These are phyloP conservation scores for Caretta caretta DNA, from an alignment of 2,113 vertebrate genomes.

Conservation along the genomic window DNA sequence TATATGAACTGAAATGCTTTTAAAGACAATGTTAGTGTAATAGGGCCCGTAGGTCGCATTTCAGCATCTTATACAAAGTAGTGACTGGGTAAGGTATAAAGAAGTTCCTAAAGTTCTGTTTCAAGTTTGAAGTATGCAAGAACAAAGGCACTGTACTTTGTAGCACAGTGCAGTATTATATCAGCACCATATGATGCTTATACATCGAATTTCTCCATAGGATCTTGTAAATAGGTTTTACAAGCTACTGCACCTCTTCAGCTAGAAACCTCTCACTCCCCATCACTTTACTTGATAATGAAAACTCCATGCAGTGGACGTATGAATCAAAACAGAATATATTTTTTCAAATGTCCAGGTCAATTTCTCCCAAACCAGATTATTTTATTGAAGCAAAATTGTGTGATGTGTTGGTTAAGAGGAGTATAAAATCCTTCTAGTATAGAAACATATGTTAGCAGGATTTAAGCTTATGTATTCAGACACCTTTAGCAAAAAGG, in stretches of 20 bases:
- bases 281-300: not conserved
- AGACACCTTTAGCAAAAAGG: not conserved
- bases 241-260: not conserved
- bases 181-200: not conserved
- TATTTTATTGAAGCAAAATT: constrained; percentile 40
- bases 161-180: not conserved
- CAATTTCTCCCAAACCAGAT: not conserved
- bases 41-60: not conserved
- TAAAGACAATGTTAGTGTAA: not conserved
- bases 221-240: not conserved
- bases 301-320: not conserved
- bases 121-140: not conserved
- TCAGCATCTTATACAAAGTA: not conserved
- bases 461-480: not conserved
- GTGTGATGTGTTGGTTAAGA: not conserved
- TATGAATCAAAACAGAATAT: not conserved
- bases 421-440: constrained; percentile 7
- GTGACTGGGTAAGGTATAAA: not conserved
- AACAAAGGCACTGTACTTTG: not conserved
- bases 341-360: not conserved
- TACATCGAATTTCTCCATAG: not conserved
- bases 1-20: not conserved
- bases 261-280: not conserved
- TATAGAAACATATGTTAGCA: not conserved
- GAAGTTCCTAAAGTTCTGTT: not conserved